Conservation (phyloP, 2,113 vertebrate genomes). For the Catharus fuscescens region DNA sequence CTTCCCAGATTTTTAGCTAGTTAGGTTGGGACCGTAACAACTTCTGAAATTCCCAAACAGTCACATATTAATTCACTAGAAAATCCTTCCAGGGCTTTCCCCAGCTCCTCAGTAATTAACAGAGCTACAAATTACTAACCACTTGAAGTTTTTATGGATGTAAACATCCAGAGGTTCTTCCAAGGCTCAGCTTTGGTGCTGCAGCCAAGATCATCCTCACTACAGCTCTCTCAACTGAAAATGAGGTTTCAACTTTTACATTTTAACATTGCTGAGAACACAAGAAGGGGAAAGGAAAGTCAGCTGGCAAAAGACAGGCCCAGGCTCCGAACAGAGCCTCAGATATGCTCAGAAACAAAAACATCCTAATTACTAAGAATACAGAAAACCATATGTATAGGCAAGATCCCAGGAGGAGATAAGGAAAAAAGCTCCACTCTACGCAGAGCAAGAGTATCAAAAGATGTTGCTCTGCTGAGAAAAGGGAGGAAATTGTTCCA, state of each 20-base stretch:
- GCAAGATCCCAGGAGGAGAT: constrained; percentile 12
- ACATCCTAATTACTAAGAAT: constrained; percentile 12
- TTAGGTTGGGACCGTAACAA: background rate
- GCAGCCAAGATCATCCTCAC: background rate
- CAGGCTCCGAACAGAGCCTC: background rate
- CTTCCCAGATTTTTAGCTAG: background rate
- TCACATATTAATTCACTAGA: background rate
- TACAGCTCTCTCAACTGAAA: background rate
- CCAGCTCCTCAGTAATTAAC: background rate
- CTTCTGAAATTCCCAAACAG: background rate
- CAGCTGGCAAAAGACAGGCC: background rate
- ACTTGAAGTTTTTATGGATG: background rate
- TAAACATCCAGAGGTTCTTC: background rate
- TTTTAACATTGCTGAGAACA: background rate
- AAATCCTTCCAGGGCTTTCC: background rate
- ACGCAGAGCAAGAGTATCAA: background rate
- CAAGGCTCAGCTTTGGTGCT: background rate
- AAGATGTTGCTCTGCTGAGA: background rate
- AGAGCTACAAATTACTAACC: background rate
- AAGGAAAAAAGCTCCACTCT: background rate
- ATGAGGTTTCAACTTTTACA: background rate
- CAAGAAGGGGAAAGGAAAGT: background rate
- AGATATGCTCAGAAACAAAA: constrained; percentile 4
- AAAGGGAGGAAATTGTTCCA: background rate
- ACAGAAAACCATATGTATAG: constrained; percentile 13